Base-by-base conservation (phyloP, 2,888 invertebrate species). In the Eubasilissa splendida region DNA sequence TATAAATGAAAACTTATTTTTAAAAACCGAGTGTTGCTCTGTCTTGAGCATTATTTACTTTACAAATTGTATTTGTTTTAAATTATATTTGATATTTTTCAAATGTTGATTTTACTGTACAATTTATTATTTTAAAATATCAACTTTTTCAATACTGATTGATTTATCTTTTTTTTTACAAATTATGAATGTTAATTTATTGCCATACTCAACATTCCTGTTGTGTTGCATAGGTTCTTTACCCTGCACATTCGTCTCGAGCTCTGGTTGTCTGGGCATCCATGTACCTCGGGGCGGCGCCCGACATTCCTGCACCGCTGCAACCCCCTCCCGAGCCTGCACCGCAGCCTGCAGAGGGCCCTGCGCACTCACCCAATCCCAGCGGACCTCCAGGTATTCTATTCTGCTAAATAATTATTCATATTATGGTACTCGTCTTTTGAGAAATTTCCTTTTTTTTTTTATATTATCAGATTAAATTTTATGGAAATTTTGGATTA, bases 221-320 rank as follows among this genome's bases (percentile, higher is more conserved):
- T 54, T 68, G 31, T 70, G 11, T 70, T 54, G 52, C 4, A 33
- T 85, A 97, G 96, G 95, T 96, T 85, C 90, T 98, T 85, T 96
- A 95, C 94, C 96, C 97, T 76, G 94, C 95, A 84, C 95, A 93
- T 88, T 95, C 95, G 87, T 94, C 97, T 77, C 93, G 97, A 79
- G 94, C 96, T 86, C 91, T 98, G 87, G 91, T 91, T 79, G 91
- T 97, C 85, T 98, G 98, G 98, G 92, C 93, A 84, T 95, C 95
- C 84, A 93, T 98, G 83, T 97, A 97, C 90, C 91, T 96, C 85
- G 95, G 95, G 73, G 84, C 82, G 53, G 81, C 82, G 4, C 84
- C 84, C 8, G 84, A 84, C 73, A 84, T 82, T 7, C 84, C 84
- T 2, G 84, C 77, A 33, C 82, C 84, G 5, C 73, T 77, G 11